Base-by-base conservation (phyloP, 2,797 vertebrate species). In the Falco peregrinus region DNA sequence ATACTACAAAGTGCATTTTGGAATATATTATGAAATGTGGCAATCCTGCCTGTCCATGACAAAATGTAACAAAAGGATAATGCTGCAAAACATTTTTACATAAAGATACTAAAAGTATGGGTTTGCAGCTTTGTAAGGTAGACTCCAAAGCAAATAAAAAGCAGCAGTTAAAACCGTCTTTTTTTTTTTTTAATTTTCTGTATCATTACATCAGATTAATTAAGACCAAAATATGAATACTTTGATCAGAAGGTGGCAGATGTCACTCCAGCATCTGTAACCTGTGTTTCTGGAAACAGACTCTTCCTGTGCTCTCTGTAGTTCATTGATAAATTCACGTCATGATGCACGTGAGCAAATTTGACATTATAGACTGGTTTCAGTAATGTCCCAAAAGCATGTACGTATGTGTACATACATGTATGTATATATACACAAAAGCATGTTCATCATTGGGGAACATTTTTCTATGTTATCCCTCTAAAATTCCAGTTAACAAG, bases 61-160 rank as follows among this genome's bases (percentile, higher is more conserved):
- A 89, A 89, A 82, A 67, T 19, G 6, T 47, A 83, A 80, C 67
- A 91, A 97, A 97, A 95, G 37, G 29, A 63, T 77, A 48, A 47
- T 12, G 10, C 39, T 63, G 43, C 16, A 81, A 91, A 76, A 53
- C n/a, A 41, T 54, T 83, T 90, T 83, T 76, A 91, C 11, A 26
- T 70, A 59, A 78, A 69, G 29, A 60, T 37, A 13, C 77, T 93
- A 39, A 56, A 69, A 69, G 15, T 80, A 59, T 5, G 31, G 29
- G 18, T 51, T 87, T 93, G 21, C 16, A 67, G 69, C 33, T 70
- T 68, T 20, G 14, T 33, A 67, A 85, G 29, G 18, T 18, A 63
- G 19, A 78, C 84, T 45, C 24, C 8, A 59, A 85, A 88, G 33
- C 13, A 71, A 69, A 84, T 57, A 41, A 76, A 67, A 71, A 79